A percentile compares a stretch with the other conserved stretches of the same genome.
phyloP scores from a whole-genome alignment of 2,888 invertebrate genomes.

The Cantharis rustica region DNA sequence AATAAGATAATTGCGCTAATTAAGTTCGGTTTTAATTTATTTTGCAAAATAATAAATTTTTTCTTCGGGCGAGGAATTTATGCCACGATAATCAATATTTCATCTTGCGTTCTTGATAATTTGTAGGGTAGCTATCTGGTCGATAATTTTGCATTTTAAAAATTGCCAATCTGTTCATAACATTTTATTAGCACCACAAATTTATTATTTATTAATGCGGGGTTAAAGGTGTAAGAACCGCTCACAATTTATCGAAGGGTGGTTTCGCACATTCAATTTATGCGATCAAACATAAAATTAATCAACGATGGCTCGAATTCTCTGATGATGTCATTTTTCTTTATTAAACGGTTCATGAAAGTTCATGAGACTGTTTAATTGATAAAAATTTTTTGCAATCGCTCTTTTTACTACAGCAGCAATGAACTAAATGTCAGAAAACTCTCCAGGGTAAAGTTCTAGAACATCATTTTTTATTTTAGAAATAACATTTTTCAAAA shows the following conservation, averaged over 20 bases:
- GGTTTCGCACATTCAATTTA: not conserved
- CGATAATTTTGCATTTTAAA: not conserved
- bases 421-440: not conserved
- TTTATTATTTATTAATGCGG: not conserved
- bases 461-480: not conserved
- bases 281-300: not conserved
- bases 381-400: not conserved
- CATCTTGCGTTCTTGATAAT: not conserved
- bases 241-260: not conserved
- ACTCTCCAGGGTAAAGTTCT: not conserved
- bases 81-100: not conserved
- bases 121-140: not conserved
- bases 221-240: not conserved
- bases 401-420: not conserved
- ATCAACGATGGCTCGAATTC: not conserved
- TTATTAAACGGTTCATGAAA: not conserved
- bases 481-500: too few relatives aligned
- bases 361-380: not conserved
- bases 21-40: not conserved
- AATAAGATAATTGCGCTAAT: not conserved
- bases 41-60: not conserved
- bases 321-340: not conserved
- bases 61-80: not conserved
- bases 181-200: not conserved
- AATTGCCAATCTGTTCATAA: not conserved